These are phyloP conservation scores for Drosophila yakuba DNA, from an alignment of 1,140 invertebrate genomes.

Conservation along the genomic window DNA sequence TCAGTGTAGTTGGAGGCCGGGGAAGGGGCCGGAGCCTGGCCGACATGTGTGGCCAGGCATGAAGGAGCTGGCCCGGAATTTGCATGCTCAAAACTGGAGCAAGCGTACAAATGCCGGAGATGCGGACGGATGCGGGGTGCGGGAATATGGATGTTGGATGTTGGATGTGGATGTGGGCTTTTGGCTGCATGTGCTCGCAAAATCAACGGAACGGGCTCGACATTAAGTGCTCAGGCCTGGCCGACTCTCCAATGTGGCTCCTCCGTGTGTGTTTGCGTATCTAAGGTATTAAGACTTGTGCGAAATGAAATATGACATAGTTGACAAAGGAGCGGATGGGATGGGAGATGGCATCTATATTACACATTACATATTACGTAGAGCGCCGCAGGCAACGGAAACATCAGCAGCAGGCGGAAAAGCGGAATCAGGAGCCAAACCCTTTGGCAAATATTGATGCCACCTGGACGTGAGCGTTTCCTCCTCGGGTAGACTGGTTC, in stretches of 20 bases:
- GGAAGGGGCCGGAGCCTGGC: constrained; percentile 34
- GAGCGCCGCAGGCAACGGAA: constrained; percentile 21
- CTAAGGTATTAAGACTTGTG: constrained; percentile 76
- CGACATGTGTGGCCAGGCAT: constrained; percentile 81
- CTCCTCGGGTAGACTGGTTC: constrained; percentile 23
- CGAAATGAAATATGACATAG: constrained; percentile 79
- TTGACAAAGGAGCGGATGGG: constrained; percentile 68
- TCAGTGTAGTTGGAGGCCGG: background rate
- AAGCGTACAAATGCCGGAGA: constrained; percentile 49
- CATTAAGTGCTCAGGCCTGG: constrained; percentile 61
- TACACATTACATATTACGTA: constrained; percentile 47
- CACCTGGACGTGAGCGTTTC: constrained; percentile 13
- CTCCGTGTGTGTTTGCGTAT: constrained; percentile 29
- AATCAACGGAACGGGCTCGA: constrained; percentile 70
- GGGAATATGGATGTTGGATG: constrained; percentile 3
- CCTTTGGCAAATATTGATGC: constrained; percentile 55
- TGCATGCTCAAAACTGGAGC: constrained; percentile 69
- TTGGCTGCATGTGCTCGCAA: constrained; percentile 43
- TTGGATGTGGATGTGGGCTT: background rate
- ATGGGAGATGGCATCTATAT: constrained; percentile 53
- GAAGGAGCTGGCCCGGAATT: constrained; percentile 75
- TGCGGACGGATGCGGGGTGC: constrained; percentile 21
- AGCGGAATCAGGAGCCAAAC: constrained; percentile 26
- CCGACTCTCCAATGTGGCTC: constrained; percentile 7
- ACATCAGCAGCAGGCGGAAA: constrained; percentile 1